phyloP scores from a whole-genome alignment of 2,797 vertebrate species.

The Amniataba percoides region DNA sequence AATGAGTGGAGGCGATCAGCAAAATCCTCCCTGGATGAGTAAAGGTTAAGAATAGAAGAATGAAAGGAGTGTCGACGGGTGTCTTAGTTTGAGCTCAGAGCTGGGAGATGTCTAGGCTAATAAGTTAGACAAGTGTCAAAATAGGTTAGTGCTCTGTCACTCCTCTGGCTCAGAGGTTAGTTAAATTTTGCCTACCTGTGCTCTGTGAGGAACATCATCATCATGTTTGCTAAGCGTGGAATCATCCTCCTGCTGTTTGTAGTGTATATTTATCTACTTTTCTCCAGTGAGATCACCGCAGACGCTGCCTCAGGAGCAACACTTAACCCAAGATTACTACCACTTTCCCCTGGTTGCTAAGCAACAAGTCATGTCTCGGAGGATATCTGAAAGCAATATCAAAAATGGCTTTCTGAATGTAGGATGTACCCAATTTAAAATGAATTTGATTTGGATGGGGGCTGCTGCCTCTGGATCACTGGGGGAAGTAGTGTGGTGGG shows the following conservation, averaged over 20 bases:
- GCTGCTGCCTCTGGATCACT: slow-evolving; percentile 51
- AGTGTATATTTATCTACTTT: slow-evolving; percentile 65
- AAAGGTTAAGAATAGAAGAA: slow-evolving; percentile 25
- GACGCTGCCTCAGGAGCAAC: slow-evolving; percentile 49
- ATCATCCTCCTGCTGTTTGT: slow-evolving; percentile 44
- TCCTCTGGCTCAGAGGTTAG: slow-evolving; percentile 14
- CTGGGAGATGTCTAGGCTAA: slow-evolving; percentile 21
- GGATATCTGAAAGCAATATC: slow-evolving; percentile 72
- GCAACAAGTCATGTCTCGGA: slow-evolving; percentile 78
- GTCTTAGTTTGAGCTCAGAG: slow-evolving; percentile 20
- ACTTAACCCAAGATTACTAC: slow-evolving; percentile 72
- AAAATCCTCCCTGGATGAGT: slow-evolving; percentile 11
- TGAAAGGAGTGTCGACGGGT: slow-evolving; percentile 12
- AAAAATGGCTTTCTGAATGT: slow-evolving; percentile 63
- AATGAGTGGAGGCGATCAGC: slow-evolving; percentile 3
- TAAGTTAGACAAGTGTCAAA: slow-evolving; percentile 40
- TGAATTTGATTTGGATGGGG: slow-evolving; percentile 63
- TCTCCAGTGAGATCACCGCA: slow-evolving; percentile 47
- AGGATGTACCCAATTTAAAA: slow-evolving; percentile 71
- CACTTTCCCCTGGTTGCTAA: slow-evolving; percentile 74
- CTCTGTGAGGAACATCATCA: slow-evolving; percentile 22
- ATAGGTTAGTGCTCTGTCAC: slow-evolving; percentile 12
- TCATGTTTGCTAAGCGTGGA: slow-evolving; percentile 21
- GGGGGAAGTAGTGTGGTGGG: background rate
- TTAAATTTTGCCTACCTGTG: slow-evolving; percentile 16